Conservation (phyloP, 1,140 invertebrate genomes). For the Caenorhabditis elegans region DNA sequence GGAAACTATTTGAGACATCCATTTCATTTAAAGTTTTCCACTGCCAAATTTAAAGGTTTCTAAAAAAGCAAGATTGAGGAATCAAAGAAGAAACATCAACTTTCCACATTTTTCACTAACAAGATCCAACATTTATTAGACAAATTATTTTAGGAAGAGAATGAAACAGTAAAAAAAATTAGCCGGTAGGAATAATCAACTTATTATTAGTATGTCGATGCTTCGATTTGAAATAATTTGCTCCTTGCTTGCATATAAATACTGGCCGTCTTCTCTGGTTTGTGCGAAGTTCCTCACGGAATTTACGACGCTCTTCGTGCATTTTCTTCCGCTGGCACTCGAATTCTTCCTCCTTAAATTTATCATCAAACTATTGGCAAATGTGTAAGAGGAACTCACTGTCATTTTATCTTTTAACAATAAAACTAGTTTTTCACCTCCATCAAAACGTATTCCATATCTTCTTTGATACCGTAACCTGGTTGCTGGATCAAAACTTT, state of each 20-base stretch:
- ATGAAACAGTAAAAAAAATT: too few species aligned
- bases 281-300: constrained; percentile 14
- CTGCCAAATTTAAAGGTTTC: too few species aligned
- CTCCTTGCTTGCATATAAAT: constrained; percentile 15
- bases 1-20: too few species aligned
- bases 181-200: background rate
- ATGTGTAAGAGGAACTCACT: background rate
- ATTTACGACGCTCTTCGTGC: background rate
- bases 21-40: too few species aligned
- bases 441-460: constrained; percentile 92
- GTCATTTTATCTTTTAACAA: constrained; percentile 70
- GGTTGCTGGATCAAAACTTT: constrained; percentile 84
- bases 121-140: too few species aligned
- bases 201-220: background rate
- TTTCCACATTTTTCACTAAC: too few species aligned
- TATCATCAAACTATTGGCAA: too few species aligned
- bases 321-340: constrained; percentile 25
- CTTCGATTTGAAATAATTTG: constrained; percentile 26
- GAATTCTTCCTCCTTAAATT: background rate
- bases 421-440: constrained; percentile 78
- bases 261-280: background rate
- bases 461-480: constrained; percentile 79
- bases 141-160: too few species aligned
- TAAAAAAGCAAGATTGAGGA: too few species aligned
- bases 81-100: too few species aligned